phyloP scores from a whole-genome alignment of 2,888 invertebrate species.

The Euclidia mi region DNA sequence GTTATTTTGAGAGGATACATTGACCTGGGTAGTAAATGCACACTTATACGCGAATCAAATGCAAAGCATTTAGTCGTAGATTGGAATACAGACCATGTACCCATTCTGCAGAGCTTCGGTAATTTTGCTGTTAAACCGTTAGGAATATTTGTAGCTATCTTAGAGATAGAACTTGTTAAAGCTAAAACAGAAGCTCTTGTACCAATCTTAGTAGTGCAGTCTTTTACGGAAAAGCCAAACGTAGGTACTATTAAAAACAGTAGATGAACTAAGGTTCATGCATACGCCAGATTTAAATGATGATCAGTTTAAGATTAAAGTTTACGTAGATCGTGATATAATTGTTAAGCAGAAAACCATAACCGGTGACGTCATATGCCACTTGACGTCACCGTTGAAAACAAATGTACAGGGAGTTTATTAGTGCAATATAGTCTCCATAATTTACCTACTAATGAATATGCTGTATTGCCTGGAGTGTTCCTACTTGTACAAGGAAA shows the following conservation, averaged over 20 bases:
- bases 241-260: slow-evolving; percentile 9
- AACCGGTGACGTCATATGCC: too few species aligned
- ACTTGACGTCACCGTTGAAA: not conserved
- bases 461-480: not conserved
- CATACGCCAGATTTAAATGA: not conserved
- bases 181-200: slow-evolving; percentile 9
- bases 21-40: slow-evolving; percentile 11
- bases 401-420: slow-evolving; percentile 2
- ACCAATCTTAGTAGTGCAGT: slow-evolving; percentile 14
- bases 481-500: not conserved
- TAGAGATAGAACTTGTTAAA: slow-evolving; percentile 5
- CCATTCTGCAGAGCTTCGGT: slow-evolving; percentile 10
- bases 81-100: slow-evolving; percentile 7
- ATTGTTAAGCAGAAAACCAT: slow-evolving; percentile 1
- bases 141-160: not conserved
- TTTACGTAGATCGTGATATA: not conserved
- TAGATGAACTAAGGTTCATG: slow-evolving; percentile 5
- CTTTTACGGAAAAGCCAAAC: slow-evolving; percentile 14
- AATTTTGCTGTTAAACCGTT: slow-evolving; percentile 13
- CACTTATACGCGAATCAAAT: slow-evolving; percentile 9
- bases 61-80: not conserved
- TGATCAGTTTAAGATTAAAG: not conserved
- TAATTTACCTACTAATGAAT: slow-evolving; percentile 1
- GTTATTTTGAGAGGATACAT: not conserved
- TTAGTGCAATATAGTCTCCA: slow-evolving; percentile 6